Evolutionary conservation across 1,140 invertebrate genomes (phyloP), one percentile per base, ranked within the genome.

Genomic region (Arion vulgaris): DNA sequence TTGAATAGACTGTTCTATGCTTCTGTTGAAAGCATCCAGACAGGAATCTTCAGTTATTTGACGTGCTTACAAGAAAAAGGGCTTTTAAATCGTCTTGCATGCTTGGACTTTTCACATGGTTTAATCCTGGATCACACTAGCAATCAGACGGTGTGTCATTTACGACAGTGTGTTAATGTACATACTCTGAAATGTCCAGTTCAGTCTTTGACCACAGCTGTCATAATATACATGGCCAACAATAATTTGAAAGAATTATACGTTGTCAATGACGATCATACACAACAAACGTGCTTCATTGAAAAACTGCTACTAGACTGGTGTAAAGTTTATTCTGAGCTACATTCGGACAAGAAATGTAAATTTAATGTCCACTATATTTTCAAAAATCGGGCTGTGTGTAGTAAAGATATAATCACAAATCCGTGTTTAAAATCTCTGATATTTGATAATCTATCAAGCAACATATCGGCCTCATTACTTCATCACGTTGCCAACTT

Each of bases 391-490:
- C 51, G 76, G 28, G 28, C 76, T 23, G 34, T 78, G 9, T 1
- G 53, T 34, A 51, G 66, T 34, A 57, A 66, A 41, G 76, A 78
- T 36, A 36, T 78, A n/a, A 39, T 36, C 28, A 53, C 51, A 17
- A 78, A 78, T 78, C 76, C 76, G 26, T 66, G 66, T 38, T 26
- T 78, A 26, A 51, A 36, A 23, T 78, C 76, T 39, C 76, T 78
- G 19, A 41, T 78, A n/a, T 78, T 78, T 66, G 76, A 78, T 78
- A 78, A 78, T 28, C n/a, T 78, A 26, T 78, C 76, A 1, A 78
- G 76, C 23, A 78, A 45, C 34, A 66, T 78, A 36, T 78, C 76
- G 4, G 53, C 76, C 28, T 38, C 32, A 26, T n/a, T 78, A 15
- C 45, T 78, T n/a, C 32, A 39, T 1, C 36, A 49, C 34, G 66